Evolutionary conservation across 2,888 invertebrate genomes (phyloP).

Genomic region (Dorcus parallelipipedus): DNA sequence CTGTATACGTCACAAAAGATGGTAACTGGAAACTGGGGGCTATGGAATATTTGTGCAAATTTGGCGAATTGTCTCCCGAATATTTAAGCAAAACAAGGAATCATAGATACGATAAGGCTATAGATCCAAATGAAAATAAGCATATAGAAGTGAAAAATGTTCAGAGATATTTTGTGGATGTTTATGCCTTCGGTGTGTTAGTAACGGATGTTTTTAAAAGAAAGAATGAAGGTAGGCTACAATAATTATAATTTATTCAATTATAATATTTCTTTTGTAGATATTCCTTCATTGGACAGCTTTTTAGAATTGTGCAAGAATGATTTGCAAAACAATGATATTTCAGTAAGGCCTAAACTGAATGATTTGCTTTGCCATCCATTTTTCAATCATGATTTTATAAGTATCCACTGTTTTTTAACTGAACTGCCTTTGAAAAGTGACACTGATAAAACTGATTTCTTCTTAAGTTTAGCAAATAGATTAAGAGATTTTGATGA

Average conservation of each 20-base stretch:
- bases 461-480: conserved; percentile 70
- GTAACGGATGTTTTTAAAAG: conserved; percentile 61
- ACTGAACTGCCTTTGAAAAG: conserved; percentile 77
- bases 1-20: conserved; percentile 78
- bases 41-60: conserved; percentile 74
- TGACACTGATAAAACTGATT: conserved; percentile 70
- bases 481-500: conserved; percentile 73
- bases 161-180: conserved; percentile 62
- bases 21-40: conserved; percentile 88
- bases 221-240: conserved; percentile 44
- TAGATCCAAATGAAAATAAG: conserved; percentile 67
- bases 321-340: conserved; percentile 64
- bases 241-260: neutral
- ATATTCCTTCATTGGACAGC: conserved; percentile 64
- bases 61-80: conserved; percentile 61
- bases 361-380: conserved; percentile 65
- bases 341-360: conserved; percentile 64
- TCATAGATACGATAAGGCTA: conserved; percentile 65
- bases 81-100: conserved; percentile 66
- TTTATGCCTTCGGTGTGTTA: conserved; percentile 72
- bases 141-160: conserved; percentile 46
- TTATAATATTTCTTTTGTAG: conserved; percentile 45
- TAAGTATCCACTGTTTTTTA: conserved; percentile 77
- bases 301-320: conserved; percentile 70
- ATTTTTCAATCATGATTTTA: conserved; percentile 83